Percentiles rank a stretch among this genome's conserved stretches.
Conservation (phyloP, 2,113 vertebrate genomes). For the Pangasianodon gigas region DNA sequence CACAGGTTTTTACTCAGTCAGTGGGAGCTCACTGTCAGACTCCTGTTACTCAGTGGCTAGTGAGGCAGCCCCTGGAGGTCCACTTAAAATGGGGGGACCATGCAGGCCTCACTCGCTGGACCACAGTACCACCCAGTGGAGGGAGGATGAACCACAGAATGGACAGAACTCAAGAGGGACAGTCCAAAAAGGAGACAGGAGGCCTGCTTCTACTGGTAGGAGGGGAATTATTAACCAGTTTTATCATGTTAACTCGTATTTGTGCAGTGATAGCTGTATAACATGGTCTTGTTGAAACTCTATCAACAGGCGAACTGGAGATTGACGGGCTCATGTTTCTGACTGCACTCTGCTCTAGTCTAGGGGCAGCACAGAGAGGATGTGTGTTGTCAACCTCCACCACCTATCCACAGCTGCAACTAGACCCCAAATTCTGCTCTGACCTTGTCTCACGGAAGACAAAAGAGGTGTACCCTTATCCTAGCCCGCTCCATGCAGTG, state of each 20-base stretch:
- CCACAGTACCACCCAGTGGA: conserved; percentile 71
- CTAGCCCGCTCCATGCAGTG: conserved; percentile 81
- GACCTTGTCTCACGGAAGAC: conserved; percentile 78
- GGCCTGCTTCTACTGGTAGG: conserved; percentile 70
- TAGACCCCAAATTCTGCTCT: conserved; percentile 74
- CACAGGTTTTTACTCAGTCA: conserved; percentile 80
- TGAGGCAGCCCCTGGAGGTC: conserved; percentile 66
- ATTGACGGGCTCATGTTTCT: conserved; percentile 68
- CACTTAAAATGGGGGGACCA: conserved; percentile 48
- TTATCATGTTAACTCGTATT: not conserved
- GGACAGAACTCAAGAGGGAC: conserved; percentile 50
- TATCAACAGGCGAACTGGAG: conserved; percentile 69
- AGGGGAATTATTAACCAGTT: not conserved
- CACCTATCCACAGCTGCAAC: conserved; percentile 60
- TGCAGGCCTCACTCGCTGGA: conserved; percentile 68
- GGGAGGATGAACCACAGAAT: conserved; percentile 63
- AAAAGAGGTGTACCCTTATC: conserved; percentile 80
- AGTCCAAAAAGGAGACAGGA: conserved; percentile 53
- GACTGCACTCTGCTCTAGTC: conserved; percentile 71
- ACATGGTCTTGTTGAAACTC: conserved; percentile 22
- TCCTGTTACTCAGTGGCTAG: conserved; percentile 81
- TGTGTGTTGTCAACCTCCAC: conserved; percentile 61
- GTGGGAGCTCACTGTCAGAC: conserved; percentile 80
- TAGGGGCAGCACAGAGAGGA: conserved; percentile 60
- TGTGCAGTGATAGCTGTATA: not conserved